Conservation (phyloP, 1,140 invertebrate genomes). For the Adelges cooleyi region DNA sequence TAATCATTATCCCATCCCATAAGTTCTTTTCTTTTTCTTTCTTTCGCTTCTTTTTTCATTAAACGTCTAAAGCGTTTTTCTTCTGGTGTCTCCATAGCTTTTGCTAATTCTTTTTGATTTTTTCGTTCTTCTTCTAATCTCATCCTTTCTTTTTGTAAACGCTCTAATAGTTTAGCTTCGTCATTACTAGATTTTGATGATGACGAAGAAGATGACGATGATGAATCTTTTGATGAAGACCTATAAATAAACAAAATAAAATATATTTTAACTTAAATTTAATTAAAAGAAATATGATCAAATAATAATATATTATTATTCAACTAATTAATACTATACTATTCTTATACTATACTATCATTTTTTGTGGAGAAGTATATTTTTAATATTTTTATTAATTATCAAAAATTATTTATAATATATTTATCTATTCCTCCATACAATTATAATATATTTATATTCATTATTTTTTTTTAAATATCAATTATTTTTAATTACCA, state of each 20-base stretch:
- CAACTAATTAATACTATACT: no score
- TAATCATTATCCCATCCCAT: conserved; percentile 97
- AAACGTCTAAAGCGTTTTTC: conserved; percentile 80
- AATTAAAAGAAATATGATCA: no score
- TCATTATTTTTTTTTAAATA: no score
- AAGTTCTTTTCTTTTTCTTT: conserved; percentile 69
- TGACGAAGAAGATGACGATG: conserved; percentile 18
- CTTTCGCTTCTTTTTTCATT: conserved; percentile 84
- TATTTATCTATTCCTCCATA: no score
- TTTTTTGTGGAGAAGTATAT: no score
- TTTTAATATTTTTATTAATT: no score
- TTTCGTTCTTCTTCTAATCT: conserved; percentile 53
- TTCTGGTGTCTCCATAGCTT: conserved; percentile 87
- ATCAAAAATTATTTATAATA: no score
- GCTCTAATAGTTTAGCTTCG: conserved; percentile 55
- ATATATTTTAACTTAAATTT: no score
- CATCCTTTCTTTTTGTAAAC: conserved; percentile 57
- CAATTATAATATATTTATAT: no score
- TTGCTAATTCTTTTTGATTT: conserved; percentile 67
- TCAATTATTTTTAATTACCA: no score
- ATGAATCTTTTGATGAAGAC: conserved; percentile 16
- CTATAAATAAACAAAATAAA: neutral
- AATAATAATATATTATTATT: no score
- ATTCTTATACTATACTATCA: no score
- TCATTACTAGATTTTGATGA: conserved; percentile 40